Conservation (phyloP, 2,797 vertebrate species). For the Myotis daubentonii region DNA sequence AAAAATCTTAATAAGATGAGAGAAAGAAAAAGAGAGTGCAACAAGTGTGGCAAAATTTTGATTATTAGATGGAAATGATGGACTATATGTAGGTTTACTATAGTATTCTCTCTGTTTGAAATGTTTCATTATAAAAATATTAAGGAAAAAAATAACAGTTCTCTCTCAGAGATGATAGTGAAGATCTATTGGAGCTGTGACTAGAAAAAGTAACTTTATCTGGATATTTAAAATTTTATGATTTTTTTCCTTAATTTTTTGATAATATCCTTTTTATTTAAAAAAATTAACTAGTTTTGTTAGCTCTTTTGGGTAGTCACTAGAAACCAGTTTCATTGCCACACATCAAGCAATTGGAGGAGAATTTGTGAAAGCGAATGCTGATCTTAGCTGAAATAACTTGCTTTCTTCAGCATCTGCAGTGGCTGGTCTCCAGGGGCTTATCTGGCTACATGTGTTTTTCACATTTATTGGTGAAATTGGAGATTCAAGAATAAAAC, state of each 20-base stretch:
- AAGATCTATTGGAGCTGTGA: not conserved
- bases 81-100: not conserved
- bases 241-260: not conserved
- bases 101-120: constrained; percentile 6
- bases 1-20: not conserved
- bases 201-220: not conserved
- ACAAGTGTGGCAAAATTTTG: not conserved
- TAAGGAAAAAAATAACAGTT: constrained; percentile 10
- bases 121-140: constrained; percentile 18
- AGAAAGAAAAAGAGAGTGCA: not conserved
- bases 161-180: not conserved
- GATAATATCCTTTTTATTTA: not conserved
- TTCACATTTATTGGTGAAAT: constrained; percentile 80
- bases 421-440: constrained; percentile 58
- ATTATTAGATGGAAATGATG: not conserved
- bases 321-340: constrained; percentile 14
- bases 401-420: constrained; percentile 70
- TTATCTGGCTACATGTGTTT: constrained; percentile 70
- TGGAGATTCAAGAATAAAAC: constrained; percentile 73
- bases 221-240: not conserved
- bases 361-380: constrained; percentile 17
- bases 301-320: not conserved
- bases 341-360: not conserved
- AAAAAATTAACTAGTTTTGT: not conserved
- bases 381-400: constrained; percentile 61